These are phyloP conservation scores for Anoplolepis gracilipes DNA, from an alignment of 1,140 invertebrate species.

Conservation along the genomic window DNA sequence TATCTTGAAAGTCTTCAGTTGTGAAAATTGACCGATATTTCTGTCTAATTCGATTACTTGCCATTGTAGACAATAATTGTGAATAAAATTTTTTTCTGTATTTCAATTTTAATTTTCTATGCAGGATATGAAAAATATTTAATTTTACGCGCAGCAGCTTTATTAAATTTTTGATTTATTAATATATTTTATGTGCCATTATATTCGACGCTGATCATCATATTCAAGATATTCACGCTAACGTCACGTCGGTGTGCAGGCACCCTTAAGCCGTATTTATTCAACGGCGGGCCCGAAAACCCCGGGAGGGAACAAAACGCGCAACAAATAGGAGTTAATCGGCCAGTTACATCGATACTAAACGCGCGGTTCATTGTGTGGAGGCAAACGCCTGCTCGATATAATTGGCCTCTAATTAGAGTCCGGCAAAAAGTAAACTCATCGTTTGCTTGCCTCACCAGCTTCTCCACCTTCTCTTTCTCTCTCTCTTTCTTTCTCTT, in stretches of 20 bases:
- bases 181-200: background rate
- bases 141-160: background rate
- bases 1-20: slow-evolving; percentile 7
- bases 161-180: background rate
- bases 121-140: background rate
- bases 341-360: slow-evolving; percentile 77
- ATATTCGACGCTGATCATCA: background rate
- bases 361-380: slow-evolving; percentile 79
- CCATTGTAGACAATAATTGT: background rate
- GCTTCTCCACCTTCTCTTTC: background rate
- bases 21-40: background rate
- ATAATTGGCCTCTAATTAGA: slow-evolving; percentile 82
- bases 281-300: slow-evolving; percentile 71
- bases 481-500: background rate
- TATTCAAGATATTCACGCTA: slow-evolving; percentile 9
- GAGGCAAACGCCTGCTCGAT: slow-evolving; percentile 80
- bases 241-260: slow-evolving; percentile 60
- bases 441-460: slow-evolving; percentile 61
- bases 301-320: slow-evolving; percentile 76
- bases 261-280: slow-evolving; percentile 77
- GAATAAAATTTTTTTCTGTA: background rate
- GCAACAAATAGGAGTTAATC: slow-evolving; percentile 80
- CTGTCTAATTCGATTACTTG: background rate
- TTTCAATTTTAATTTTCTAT: background rate
- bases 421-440: slow-evolving; percentile 78